These are phyloP conservation scores for Sphaerophoria taeniata DNA, from an alignment of 2,888 invertebrate species.

Conservation along the genomic window DNA sequence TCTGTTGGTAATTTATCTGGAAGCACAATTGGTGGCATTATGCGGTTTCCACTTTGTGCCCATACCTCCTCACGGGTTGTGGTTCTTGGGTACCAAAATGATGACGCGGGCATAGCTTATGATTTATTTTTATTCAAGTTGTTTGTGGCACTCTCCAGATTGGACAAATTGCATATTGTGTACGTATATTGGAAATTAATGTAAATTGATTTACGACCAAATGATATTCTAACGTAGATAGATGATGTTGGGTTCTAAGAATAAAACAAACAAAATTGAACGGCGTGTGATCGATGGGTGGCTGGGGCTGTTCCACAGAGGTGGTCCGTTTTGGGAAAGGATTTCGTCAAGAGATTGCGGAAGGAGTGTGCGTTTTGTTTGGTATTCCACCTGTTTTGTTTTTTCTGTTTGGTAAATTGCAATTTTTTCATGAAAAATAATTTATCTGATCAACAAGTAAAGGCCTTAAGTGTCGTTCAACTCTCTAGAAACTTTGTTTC, in stretches of 20 bases:
- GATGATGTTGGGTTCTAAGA: background rate
- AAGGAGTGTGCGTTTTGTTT: too few relatives aligned
- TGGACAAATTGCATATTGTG: constrained; percentile 72
- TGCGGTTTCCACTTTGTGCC: constrained; percentile 52
- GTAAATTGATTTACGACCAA: constrained; percentile 71
- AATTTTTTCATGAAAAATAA: too few relatives aligned
- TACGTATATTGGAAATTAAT: constrained; percentile 58
- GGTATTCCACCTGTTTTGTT: too few relatives aligned
- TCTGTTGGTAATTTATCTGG: constrained; percentile 65
- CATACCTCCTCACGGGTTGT: background rate
- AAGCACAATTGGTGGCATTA: constrained; percentile 69
- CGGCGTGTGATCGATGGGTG: constrained; percentile 36
- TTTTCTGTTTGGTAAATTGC: too few relatives aligned
- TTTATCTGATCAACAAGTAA: too few relatives aligned
- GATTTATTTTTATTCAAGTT: constrained; percentile 64
- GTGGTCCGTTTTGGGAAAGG: background rate
- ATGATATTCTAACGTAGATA: constrained; percentile 39
- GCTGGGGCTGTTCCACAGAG: background rate
- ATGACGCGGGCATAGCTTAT: constrained; percentile 7
- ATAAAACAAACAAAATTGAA: constrained; percentile 8
- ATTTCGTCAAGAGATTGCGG: too few relatives aligned
- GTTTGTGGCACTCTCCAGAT: constrained; percentile 69
- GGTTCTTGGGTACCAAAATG: too few relatives aligned
- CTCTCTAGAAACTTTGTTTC: background rate
- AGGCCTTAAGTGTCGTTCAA: too few relatives aligned